Percentiles rank a stretch among this genome's conserved stretches.
phyloP scores from a whole-genome alignment of 2,113 vertebrate genomes.

The Pteronura brasiliensis region DNA sequence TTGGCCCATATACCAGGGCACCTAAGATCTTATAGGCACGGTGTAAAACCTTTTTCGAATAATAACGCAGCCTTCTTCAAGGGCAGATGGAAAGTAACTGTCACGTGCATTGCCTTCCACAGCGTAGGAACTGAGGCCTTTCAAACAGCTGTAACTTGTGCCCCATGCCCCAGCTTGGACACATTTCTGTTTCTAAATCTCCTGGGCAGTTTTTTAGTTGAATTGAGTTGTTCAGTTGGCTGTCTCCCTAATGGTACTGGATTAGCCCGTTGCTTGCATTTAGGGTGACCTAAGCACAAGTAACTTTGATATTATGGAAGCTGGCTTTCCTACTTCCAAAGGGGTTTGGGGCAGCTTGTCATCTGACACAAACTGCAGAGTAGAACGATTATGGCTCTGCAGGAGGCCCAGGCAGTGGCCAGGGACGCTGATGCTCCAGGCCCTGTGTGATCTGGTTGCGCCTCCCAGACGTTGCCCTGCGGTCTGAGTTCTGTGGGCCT shows the following conservation, averaged over 20 bases:
- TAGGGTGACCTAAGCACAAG: background rate
- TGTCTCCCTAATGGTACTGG: background rate
- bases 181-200: background rate
- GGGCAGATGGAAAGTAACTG: background rate
- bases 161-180: too few relatives aligned
- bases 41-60: background rate
- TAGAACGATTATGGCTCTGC: too few relatives aligned
- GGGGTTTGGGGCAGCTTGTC: background rate
- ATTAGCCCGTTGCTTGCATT: background rate
- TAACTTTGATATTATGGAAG: background rate
- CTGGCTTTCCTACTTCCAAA: background rate
- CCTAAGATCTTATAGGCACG: background rate
- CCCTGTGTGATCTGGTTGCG: background rate
- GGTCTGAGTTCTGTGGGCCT: background rate
- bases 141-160: background rate
- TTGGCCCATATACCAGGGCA: background rate
- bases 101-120: background rate
- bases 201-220: background rate
- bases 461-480: too few relatives aligned
- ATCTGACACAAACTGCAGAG: background rate
- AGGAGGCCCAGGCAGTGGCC: too few relatives aligned
- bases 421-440: background rate
- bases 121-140: background rate
- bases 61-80: background rate
- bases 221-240: background rate